Evolutionary conservation across 2,888 invertebrate species (phyloP).

Genomic region (Xylota segnis): DNA sequence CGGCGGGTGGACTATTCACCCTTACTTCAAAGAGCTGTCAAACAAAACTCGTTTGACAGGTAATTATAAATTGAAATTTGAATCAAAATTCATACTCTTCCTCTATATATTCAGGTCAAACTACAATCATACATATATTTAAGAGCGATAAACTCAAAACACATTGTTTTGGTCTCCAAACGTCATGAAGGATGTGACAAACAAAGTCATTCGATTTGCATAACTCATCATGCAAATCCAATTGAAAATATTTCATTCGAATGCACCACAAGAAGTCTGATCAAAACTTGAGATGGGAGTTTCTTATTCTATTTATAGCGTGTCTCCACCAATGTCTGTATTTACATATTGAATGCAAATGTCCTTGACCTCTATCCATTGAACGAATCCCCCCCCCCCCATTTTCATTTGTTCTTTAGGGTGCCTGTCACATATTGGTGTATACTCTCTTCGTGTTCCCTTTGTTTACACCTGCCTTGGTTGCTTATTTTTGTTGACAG

Average conservation of each 20-base stretch:
- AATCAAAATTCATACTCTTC: neutral
- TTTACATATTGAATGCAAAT: conserved; percentile 16
- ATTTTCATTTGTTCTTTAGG: conserved; percentile 6
- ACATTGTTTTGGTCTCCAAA: neutral
- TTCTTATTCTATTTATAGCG: neutral
- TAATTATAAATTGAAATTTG: neutral
- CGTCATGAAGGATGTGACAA: neutral
- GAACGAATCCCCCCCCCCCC: neutral
- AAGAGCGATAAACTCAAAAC: neutral
- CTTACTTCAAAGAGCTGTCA: neutral
- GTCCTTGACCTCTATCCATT: conserved; percentile 36
- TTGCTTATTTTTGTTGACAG: conserved; percentile 16
- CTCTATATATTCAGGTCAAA: neutral
- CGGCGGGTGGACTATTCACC: neutral
- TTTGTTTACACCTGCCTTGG: neutral
- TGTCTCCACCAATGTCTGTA: neutral
- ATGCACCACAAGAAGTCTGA: neutral
- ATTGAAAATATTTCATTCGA: neutral
- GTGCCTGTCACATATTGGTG: neutral
- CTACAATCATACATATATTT: too few species aligned
- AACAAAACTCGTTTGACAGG: neutral
- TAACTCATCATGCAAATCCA: neutral
- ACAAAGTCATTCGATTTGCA: neutral
- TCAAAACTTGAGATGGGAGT: neutral
- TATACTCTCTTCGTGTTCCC: neutral